A percentile compares a stretch with the other conserved stretches of the same genome.
Conservation (phyloP, 2,888 invertebrate species). For the Xanthia icteritia region DNA sequence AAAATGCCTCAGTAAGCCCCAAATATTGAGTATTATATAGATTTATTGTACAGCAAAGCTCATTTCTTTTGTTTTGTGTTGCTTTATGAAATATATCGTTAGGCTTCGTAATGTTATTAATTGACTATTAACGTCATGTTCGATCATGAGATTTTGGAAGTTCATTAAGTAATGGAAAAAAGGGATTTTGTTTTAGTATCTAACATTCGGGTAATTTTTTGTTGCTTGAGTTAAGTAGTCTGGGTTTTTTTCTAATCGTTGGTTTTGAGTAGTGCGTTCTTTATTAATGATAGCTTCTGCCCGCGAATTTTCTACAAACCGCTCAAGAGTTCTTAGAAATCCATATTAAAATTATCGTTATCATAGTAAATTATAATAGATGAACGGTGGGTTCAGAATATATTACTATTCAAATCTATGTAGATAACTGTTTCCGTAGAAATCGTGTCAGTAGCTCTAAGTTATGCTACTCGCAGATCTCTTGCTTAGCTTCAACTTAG, state of each 20-base stretch:
- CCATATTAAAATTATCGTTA: not conserved
- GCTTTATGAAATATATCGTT: constrained; percentile 58
- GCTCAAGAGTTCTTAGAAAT: not conserved
- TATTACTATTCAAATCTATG: constrained; percentile 44
- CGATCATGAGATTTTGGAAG: constrained; percentile 38
- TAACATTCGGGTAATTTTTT: not conserved
- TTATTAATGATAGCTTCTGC: no score
- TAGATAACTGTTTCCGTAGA: constrained; percentile 26
- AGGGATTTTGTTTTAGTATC: constrained; percentile 4
- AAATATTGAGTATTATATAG: constrained; percentile 72
- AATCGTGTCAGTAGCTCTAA: not conserved
- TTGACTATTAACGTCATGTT: constrained; percentile 55
- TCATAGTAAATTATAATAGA: not conserved
- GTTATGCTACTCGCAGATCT: constrained; percentile 2
- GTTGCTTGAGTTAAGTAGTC: not conserved
- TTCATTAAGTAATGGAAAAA: constrained; percentile 23
- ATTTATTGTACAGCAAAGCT: constrained; percentile 66
- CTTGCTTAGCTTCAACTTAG: constrained; percentile 4
- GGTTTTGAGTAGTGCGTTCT: not conserved
- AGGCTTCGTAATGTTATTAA: constrained; percentile 52
- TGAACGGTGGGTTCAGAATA: constrained; percentile 1
- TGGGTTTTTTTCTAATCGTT: not conserved
- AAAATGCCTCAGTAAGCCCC: constrained; percentile 59
- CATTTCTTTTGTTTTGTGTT: constrained; percentile 63
- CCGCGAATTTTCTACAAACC: not conserved